Percentiles rank a stretch among this genome's conserved stretches.
phyloP scores from a whole-genome alignment of 2,797 vertebrate genomes.

The Phalloptychus januarius region DNA sequence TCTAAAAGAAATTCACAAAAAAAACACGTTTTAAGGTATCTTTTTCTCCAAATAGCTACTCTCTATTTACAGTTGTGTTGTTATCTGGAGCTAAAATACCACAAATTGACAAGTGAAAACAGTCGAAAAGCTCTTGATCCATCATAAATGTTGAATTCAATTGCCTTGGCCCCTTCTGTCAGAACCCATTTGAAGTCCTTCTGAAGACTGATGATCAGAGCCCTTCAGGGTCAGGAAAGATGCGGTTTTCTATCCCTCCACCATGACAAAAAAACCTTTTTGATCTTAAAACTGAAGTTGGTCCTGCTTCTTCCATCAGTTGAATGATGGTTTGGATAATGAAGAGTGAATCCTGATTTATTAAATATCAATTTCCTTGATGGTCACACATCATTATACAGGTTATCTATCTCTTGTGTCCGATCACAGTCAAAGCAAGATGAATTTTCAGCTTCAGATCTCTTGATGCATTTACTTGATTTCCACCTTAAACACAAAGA shows the following conservation, averaged over 20 bases:
- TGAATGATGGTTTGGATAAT: constrained; percentile 71
- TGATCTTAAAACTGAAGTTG: constrained; percentile 55
- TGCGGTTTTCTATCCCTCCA: constrained; percentile 45
- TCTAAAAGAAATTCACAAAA: not conserved
- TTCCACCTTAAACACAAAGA: not conserved
- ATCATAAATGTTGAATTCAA: constrained; percentile 67
- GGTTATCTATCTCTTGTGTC: constrained; percentile 62
- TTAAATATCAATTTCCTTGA: constrained; percentile 74
- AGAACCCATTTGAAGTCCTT: constrained; percentile 66
- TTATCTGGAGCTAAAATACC: not conserved
- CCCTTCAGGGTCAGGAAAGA: constrained; percentile 60
- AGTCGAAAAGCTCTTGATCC: constrained; percentile 41
- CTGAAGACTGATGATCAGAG: constrained; percentile 73
- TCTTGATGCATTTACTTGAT: not conserved
- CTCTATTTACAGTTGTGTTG: not conserved
- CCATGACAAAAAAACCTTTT: constrained; percentile 53
- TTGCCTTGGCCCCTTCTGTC: constrained; percentile 64
- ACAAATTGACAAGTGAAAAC: constrained; percentile 4
- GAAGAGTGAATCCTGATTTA: constrained; percentile 64
- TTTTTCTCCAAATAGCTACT: not conserved
- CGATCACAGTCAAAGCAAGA: not conserved
- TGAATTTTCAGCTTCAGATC: not conserved
- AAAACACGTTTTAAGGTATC: not conserved
- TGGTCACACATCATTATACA: constrained; percentile 63
- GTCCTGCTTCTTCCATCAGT: constrained; percentile 37